phyloP scores from a whole-genome alignment of 2,113 vertebrate genomes.

The Apus apus region DNA sequence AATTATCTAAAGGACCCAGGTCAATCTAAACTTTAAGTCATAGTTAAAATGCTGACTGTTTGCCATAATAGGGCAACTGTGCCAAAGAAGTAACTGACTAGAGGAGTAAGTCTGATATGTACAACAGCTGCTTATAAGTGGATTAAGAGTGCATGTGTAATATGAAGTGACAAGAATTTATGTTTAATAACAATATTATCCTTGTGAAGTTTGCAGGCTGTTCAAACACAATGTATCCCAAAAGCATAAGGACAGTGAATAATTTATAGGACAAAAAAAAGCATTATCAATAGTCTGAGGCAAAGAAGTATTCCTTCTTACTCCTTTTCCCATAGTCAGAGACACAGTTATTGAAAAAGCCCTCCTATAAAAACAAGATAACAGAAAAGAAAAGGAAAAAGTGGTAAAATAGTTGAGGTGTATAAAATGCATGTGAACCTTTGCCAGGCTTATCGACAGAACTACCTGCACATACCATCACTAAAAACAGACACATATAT shows the following conservation, averaged over 20 bases:
- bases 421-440: background rate
- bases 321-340: background rate
- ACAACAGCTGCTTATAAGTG: background rate
- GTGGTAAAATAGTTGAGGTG: background rate
- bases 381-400: no score
- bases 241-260: background rate
- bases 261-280: background rate
- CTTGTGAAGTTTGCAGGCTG: background rate
- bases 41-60: background rate
- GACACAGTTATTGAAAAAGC: background rate
- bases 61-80: background rate
- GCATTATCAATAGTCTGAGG: background rate
- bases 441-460: background rate
- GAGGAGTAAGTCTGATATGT: background rate
- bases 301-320: background rate
- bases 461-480: background rate
- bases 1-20: background rate
- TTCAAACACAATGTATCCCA: background rate
- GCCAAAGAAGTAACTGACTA: background rate
- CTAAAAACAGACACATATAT: background rate
- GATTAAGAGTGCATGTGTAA: background rate
- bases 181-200: background rate
- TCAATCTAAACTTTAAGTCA: background rate
- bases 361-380: background rate
- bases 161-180: background rate